Evolutionary conservation across 1,140 invertebrate species (phyloP).

Genomic region (Zaprionus inermis): DNA sequence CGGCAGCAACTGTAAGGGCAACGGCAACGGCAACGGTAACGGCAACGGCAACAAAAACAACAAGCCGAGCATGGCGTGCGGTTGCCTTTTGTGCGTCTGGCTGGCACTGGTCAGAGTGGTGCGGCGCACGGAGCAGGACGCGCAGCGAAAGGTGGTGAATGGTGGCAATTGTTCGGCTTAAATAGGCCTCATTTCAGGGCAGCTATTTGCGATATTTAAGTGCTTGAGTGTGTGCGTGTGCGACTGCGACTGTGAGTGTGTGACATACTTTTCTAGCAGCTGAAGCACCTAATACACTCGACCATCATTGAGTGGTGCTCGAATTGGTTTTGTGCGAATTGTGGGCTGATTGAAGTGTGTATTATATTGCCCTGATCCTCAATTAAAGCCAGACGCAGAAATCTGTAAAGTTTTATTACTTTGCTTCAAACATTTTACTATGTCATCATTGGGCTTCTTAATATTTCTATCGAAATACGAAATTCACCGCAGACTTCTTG

Average conservation of each 20-base stretch:
- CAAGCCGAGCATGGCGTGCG: constrained; percentile 17
- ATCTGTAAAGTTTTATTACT: not conserved
- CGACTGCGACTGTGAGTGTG: constrained; percentile 14
- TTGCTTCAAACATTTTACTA: not conserved
- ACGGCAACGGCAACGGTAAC: not conserved
- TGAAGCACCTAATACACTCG: constrained; percentile 23
- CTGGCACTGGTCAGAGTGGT: constrained; percentile 34
- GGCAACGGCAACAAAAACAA: not conserved
- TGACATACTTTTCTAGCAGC: constrained; percentile 36
- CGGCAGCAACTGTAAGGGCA: constrained; percentile 17
- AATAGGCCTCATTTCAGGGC: constrained; percentile 66
- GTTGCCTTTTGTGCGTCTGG: constrained; percentile 37
- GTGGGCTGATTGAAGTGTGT: constrained; percentile 26
- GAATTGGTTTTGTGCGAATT: constrained; percentile 24
- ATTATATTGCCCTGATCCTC: constrained; percentile 9
- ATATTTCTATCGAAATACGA: not conserved
- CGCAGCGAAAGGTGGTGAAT: constrained; percentile 23
- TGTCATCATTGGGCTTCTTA: not conserved
- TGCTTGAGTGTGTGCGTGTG: constrained; percentile 32
- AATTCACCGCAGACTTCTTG: not conserved
- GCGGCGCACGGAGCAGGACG: not conserved
- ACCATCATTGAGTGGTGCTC: constrained; percentile 23
- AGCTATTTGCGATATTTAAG: constrained; percentile 39
- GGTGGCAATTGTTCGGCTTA: constrained; percentile 58
- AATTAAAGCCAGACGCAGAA: not conserved